Percentiles rank a stretch among this genome's conserved stretches.
Evolutionary conservation across 2,888 invertebrate species (phyloP).

Genomic region (Belgica antarctica): DNA sequence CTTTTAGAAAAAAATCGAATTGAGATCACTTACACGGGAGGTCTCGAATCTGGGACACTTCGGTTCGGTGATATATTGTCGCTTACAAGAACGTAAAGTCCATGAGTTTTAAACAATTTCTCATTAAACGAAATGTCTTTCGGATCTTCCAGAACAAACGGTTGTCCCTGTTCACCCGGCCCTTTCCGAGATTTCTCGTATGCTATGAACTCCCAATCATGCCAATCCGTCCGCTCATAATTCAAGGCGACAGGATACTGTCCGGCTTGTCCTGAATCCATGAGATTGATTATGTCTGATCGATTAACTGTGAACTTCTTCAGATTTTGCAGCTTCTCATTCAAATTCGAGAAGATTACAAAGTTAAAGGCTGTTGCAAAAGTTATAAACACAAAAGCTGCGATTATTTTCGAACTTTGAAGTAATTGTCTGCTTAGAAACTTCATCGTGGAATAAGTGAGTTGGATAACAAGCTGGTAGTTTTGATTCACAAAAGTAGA

Average conservation of each 20-base stretch:
- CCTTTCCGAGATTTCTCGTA: background rate
- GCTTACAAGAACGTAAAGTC: constrained; percentile 21
- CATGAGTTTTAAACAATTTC: constrained; percentile 13
- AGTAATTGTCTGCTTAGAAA: no score
- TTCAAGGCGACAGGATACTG: constrained; percentile 27
- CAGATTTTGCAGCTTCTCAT: no score
- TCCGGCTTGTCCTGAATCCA: no score
- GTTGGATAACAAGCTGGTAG: no score
- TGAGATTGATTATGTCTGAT: no score
- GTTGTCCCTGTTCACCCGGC: constrained; percentile 28
- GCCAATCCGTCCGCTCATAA: constrained; percentile 27
- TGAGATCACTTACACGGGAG: background rate
- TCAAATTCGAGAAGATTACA: no score
- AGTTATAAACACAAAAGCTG: no score
- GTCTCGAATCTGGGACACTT: constrained; percentile 26
- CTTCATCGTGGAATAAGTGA: no score
- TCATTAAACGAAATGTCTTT: constrained; percentile 26
- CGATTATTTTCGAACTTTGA: no score
- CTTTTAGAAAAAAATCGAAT: background rate
- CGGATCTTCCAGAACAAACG: background rate
- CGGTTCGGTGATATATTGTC: constrained; percentile 39
- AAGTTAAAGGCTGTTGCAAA: no score
- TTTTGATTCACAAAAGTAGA: no score
- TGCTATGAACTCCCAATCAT: constrained; percentile 4
- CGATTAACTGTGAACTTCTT: no score